A percentile compares a stretch with the other conserved stretches of the same genome.
These are phyloP conservation scores for Bolinopsis microptera DNA, from an alignment of 37 sponge, comb jelly and placozoan species.

Conservation along the genomic window DNA sequence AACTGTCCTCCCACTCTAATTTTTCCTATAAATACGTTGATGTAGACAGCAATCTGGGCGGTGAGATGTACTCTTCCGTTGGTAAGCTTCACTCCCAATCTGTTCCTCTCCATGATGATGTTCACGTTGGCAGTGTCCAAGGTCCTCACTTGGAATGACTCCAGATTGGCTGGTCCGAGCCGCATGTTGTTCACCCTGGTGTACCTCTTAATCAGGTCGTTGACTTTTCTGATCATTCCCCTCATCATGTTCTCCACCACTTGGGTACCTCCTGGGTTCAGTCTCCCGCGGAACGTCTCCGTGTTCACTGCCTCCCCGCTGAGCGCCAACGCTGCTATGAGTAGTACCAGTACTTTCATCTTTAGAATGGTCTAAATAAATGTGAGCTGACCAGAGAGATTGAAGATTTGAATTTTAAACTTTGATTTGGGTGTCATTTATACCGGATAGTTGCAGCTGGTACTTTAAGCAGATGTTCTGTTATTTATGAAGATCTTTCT, in stretches of 20 bases:
- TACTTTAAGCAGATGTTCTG: neutral
- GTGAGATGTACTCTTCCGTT: neutral
- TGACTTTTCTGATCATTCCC: neutral
- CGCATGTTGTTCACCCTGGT: slow-evolving; percentile 36
- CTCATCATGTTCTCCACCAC: slow-evolving; percentile 4
- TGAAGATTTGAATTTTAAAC: neutral
- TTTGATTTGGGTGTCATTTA: neutral
- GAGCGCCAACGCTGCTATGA: neutral
- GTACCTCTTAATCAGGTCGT: slow-evolving; percentile 9
- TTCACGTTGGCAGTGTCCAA: slow-evolving; percentile 15
- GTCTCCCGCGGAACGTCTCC: slow-evolving; percentile 17
- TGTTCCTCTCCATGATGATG: neutral
- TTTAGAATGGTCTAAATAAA: neutral
- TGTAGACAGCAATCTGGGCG: neutral
- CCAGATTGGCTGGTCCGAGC: neutral
- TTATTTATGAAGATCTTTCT: neutral
- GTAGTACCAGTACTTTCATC: neutral
- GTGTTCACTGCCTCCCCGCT: neutral
- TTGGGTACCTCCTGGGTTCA: slow-evolving; percentile 11
- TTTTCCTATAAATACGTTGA: neutral
- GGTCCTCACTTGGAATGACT: neutral
- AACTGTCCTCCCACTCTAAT: slow-evolving; percentile 17
- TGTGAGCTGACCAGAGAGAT: neutral
- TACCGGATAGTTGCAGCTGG: neutral
- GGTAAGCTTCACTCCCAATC: slow-evolving; percentile 22